phyloP scores from a whole-genome alignment of 2,888 invertebrate species.

The Atherix ibis region DNA sequence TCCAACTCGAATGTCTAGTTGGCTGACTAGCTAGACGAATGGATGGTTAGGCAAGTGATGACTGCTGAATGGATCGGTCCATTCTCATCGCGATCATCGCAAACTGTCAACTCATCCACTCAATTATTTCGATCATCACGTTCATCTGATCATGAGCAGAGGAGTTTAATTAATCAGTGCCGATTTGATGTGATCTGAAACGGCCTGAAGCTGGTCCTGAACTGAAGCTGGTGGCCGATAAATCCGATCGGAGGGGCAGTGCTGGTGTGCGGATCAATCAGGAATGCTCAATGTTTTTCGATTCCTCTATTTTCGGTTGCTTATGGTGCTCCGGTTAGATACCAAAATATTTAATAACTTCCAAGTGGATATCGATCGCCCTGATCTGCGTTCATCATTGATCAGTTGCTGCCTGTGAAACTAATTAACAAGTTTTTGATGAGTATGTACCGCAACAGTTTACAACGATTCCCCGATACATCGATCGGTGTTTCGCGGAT shows the following conservation, averaged over 20 bases:
- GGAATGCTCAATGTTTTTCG: background rate
- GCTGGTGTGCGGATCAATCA: background rate
- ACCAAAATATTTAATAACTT: conserved; percentile 9
- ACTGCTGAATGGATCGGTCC: no score
- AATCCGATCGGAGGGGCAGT: background rate
- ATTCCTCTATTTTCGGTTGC: background rate
- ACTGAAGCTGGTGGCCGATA: background rate
- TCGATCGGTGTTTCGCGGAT: no score
- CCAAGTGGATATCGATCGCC: background rate
- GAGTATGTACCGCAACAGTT: background rate
- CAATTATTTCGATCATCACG: conserved; percentile 10
- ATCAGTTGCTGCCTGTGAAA: conserved; percentile 8
- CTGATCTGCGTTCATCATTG: conserved; percentile 5
- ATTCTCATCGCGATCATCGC: no score
- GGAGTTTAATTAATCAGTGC: conserved; percentile 9
- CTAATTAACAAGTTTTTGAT: conserved; percentile 8
- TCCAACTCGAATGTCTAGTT: no score
- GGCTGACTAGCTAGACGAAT: no score
- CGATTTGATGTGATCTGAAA: conserved; percentile 7
- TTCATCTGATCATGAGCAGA: conserved; percentile 9
- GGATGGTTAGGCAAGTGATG: no score
- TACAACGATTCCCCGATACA: no score
- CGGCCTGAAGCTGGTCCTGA: background rate
- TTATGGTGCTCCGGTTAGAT: conserved; percentile 1
- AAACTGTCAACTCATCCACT: conserved; percentile 9